Conservation (phyloP, 2,113 vertebrate species). For the Peromyscus polionotus region DNA sequence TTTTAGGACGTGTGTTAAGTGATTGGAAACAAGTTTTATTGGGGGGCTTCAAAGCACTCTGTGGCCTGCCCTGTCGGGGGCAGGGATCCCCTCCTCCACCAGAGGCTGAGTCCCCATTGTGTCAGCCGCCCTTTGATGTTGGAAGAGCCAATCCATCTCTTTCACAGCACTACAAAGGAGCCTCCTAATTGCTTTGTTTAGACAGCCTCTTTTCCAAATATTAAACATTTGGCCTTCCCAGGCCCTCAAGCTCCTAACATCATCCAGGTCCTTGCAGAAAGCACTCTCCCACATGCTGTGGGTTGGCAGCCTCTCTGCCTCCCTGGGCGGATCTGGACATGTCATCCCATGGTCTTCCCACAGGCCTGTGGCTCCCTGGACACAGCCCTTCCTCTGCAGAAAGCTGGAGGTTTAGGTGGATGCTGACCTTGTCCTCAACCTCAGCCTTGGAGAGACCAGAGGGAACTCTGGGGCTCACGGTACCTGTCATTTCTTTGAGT, state of each 20-base stretch:
- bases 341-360: neutral
- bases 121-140: slow-evolving; percentile 84
- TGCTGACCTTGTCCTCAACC: neutral
- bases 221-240: slow-evolving; percentile 85
- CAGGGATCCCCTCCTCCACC: neutral
- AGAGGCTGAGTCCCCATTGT: slow-evolving; percentile 68
- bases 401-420: rapidly evolving
- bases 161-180: slow-evolving; percentile 85
- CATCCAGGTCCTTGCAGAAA: slow-evolving; percentile 81
- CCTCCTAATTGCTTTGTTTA: slow-evolving; percentile 85
- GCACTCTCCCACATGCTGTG: slow-evolving; percentile 55
- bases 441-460: neutral
- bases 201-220: slow-evolving; percentile 85
- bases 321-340: slow-evolving; percentile 55
- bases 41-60: slow-evolving; percentile 27
- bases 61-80: slow-evolving; percentile 43
- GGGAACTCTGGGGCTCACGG: neutral
- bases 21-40: neutral
- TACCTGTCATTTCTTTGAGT: neutral
- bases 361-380: neutral
- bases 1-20: slow-evolving; percentile 7
- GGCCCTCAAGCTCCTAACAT: slow-evolving; percentile 69
- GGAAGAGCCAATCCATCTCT: slow-evolving; percentile 78
- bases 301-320: slow-evolving; percentile 54
- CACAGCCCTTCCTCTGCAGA: neutral